A percentile compares a stretch with the other conserved stretches of the same genome.
phyloP scores from a whole-genome alignment of 2,797 vertebrate genomes.

The Chelonia mydas region DNA sequence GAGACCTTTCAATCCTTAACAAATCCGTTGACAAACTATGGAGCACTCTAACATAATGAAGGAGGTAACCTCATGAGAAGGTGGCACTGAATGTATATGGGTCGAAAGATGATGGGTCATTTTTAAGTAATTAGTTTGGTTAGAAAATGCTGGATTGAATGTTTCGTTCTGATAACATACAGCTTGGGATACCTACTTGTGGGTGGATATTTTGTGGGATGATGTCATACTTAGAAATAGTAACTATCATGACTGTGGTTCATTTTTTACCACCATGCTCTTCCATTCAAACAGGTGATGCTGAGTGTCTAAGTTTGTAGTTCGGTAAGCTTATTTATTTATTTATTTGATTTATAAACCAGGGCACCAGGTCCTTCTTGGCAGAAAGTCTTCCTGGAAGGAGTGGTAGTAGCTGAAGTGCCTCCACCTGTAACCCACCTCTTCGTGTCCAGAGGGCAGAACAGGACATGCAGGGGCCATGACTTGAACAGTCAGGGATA shows the following conservation, averaged over 20 bases:
- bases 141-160: neutral
- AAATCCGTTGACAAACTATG: neutral
- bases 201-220: neutral
- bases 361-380: neutral
- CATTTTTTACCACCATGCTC: rapidly evolving
- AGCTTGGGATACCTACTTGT: neutral
- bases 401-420: rapidly evolving
- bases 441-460: neutral
- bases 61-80: neutral
- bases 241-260: neutral
- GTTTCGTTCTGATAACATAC: neutral
- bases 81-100: neutral
- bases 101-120: neutral
- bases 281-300: rapidly evolving
- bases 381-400: neutral
- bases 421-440: rapidly evolving
- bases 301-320: rapidly evolving
- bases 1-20: neutral
- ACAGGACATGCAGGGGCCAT: neutral
- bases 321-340: too few relatives aligned
- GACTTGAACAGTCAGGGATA: neutral
- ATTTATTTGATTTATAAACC: neutral
- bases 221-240: neutral
- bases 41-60: neutral
- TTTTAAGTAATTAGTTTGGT: neutral